These are phyloP conservation scores for Callosobruchus maculatus DNA, from an alignment of 2,888 invertebrate genomes.

Conservation along the genomic window DNA sequence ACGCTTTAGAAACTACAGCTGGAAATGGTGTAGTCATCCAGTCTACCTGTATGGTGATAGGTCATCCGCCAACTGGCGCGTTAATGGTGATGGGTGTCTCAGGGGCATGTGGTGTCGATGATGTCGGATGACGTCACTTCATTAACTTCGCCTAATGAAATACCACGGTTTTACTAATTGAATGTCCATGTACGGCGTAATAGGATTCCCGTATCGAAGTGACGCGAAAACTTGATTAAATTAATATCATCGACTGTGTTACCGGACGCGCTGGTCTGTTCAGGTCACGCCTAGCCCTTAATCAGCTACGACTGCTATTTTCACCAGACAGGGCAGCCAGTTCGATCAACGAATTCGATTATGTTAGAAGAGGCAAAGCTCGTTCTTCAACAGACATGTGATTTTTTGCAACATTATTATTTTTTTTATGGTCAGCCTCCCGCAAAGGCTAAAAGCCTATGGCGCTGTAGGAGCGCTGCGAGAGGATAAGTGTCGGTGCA, in stretches of 20 bases:
- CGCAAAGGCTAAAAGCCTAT: too few relatives aligned
- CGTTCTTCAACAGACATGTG: too few relatives aligned
- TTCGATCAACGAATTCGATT: too few relatives aligned
- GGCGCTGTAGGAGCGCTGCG: too few relatives aligned
- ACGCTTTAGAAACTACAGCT: too few relatives aligned
- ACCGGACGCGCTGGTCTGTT: not conserved
- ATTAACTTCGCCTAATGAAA: constrained; percentile 49
- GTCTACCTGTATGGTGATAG: not conserved
- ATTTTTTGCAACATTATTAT: too few relatives aligned
- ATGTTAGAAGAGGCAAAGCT: too few relatives aligned
- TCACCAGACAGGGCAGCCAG: not conserved
- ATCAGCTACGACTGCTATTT: not conserved
- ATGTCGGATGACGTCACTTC: constrained; percentile 47
- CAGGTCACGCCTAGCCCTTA: not conserved
- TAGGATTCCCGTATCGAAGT: constrained; percentile 46
- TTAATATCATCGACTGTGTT: constrained; percentile 31
- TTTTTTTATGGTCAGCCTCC: too few relatives aligned
- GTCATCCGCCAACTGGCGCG: not conserved
- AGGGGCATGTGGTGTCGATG: not conserved
- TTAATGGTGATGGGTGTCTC: not conserved
- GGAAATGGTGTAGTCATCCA: too few relatives aligned
- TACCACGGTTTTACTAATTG: constrained; percentile 50
- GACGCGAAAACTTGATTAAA: constrained; percentile 40
- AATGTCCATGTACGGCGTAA: constrained; percentile 49
- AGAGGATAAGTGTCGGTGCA: too few relatives aligned